phyloP scores from a whole-genome alignment of 2,888 invertebrate species.

The Spatulosminthurus flaviceps region DNA sequence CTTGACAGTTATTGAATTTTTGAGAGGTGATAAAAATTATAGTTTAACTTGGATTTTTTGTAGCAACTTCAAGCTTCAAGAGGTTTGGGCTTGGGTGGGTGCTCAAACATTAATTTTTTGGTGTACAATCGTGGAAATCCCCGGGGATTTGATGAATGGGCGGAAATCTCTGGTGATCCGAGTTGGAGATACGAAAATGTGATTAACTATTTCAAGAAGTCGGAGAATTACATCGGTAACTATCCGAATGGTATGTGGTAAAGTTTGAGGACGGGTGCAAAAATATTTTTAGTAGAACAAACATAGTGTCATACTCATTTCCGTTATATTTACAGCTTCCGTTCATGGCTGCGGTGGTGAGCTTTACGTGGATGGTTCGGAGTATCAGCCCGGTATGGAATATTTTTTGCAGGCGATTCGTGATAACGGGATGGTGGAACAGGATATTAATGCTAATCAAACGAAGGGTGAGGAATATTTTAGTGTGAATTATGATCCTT shows the following conservation, averaged over 20 bases:
- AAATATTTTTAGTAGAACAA: not conserved
- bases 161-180: slow-evolving; percentile 51
- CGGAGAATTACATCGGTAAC: slow-evolving; percentile 58
- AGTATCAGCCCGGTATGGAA: slow-evolving; percentile 18
- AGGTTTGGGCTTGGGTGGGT: slow-evolving; percentile 56
- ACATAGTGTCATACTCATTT: no score
- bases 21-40: not conserved
- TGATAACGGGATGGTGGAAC: slow-evolving; percentile 18
- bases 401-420: slow-evolving; percentile 32
- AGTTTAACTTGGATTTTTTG: not conserved
- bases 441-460: slow-evolving; percentile 47
- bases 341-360: slow-evolving; percentile 40
- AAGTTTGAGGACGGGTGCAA: not conserved
- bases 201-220: slow-evolving; percentile 55
- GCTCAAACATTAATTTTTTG: slow-evolving; percentile 54
- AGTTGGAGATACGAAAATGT: slow-evolving; percentile 53
- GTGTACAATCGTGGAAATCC: slow-evolving; percentile 57
- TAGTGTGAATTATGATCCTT: no score
- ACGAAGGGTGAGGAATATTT: slow-evolving; percentile 31
- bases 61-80: slow-evolving; percentile 28
- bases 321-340: slow-evolving; percentile 30
- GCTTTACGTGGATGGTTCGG: slow-evolving; percentile 27
- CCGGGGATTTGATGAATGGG: slow-evolving; percentile 54
- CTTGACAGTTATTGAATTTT: not conserved
- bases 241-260: slow-evolving; percentile 46